These are phyloP conservation scores for Hololepta plana DNA, from an alignment of 2,888 invertebrate species.

Conservation along the genomic window DNA sequence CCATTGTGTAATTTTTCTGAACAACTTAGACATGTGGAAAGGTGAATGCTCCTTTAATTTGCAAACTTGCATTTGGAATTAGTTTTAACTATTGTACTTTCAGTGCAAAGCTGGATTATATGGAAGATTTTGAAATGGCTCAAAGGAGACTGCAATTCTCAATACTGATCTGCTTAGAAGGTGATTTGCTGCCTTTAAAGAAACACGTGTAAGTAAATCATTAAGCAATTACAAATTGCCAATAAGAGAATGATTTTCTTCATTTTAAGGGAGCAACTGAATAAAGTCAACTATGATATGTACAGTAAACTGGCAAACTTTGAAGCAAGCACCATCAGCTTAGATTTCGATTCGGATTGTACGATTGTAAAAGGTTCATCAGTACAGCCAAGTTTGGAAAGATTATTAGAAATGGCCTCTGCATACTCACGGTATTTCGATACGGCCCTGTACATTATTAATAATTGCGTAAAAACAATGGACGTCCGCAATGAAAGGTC, in stretches of 20 bases:
- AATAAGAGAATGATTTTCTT: conserved; percentile 2
- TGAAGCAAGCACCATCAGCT: conserved; percentile 10
- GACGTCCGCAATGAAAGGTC: conserved; percentile 15
- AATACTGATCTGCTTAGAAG: conserved; percentile 28
- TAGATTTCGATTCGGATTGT: conserved; percentile 1
- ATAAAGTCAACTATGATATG: conserved; percentile 16
- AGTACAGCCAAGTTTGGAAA: conserved; percentile 19
- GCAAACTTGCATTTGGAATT: conserved; percentile 2
- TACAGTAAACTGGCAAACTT: conserved; percentile 17
- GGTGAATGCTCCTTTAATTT: conserved; percentile 7
- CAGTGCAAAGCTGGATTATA: conserved; percentile 28
- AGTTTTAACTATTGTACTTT: too few species aligned
- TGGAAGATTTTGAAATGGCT: conserved; percentile 28
- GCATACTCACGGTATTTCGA: conserved; percentile 18
- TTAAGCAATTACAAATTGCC: conserved; percentile 1
- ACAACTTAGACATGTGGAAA: conserved; percentile 8
- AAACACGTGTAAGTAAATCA: conserved; percentile 14
- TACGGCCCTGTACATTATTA: conserved; percentile 15
- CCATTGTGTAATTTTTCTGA: conserved; percentile 5
- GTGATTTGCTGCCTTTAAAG: conserved; percentile 25
- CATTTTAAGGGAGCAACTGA: conserved; percentile 18
- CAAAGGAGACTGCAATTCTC: conserved; percentile 27
- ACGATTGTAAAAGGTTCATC: conserved; percentile 19
- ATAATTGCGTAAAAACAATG: conserved; percentile 14
- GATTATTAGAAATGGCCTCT: conserved; percentile 17